Base-by-base conservation (phyloP, 2,888 invertebrate species). In the Clostera curtula region DNA sequence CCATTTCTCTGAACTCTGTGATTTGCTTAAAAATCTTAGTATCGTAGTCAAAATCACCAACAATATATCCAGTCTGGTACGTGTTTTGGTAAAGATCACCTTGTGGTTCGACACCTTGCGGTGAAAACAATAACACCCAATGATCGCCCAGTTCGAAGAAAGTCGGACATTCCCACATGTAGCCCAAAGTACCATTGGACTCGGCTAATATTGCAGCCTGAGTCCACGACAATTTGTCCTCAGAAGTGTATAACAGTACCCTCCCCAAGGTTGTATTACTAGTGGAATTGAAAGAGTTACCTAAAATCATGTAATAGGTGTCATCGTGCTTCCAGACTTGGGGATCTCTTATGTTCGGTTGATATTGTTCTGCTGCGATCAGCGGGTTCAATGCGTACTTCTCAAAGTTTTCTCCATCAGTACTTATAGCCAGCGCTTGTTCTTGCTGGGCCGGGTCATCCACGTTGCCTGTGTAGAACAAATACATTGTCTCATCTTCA, bases 151-250 rank as follows among this genome's bases (percentile, higher is more conserved):
- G 32, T 38, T 74, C 65, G 18, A 85, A 84, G 25, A 85, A 74
- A 37, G 85, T 84, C 0, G 85, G 85, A 52, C 85, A 85, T 43
- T 86, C 85, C 72, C 73, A 85, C 79, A 84, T 80, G 21, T 52
- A 75, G 1, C 77, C 77, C 1, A 76, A 56, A 8, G 37, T 45
- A 4, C 74, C 76, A 24, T 73, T 53, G 0, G 82, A 76, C 42
- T 66, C 39, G 19, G 32, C 62, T 8, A 83, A 38, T 22, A 64
- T 36, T 2, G 72, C 53, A 0, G 43, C 49, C 41, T 69, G 44
- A 4, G 52, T 17, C 82, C 82, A 84, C 10, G 49, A 41, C 4
- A 52, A 38, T 39, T 58, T 56, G 41, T 85, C 68, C 7, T 50
- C 19, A 0, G 85, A 85, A 9, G 47, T 26, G 36, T 68, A 85